These are phyloP conservation scores for Laupala kohalensis DNA, from an alignment of 1,140 invertebrate species.

Conservation along the genomic window DNA sequence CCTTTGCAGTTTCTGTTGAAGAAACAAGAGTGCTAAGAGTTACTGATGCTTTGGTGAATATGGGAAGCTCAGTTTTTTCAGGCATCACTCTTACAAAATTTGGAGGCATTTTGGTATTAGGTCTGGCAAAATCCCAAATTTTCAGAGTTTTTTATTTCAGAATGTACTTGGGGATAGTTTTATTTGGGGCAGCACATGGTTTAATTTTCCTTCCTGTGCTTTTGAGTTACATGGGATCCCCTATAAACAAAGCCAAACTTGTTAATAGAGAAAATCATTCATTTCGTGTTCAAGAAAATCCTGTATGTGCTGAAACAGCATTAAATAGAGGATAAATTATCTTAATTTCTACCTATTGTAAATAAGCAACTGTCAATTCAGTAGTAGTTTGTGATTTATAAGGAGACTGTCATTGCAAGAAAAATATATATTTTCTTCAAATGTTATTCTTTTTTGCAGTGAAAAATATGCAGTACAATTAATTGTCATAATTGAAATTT, in stretches of 20 bases:
- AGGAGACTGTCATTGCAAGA: too few species aligned
- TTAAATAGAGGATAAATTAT: constrained; percentile 37
- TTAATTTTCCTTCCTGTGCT: constrained; percentile 92
- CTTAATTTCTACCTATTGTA: not conserved
- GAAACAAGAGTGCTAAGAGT: constrained; percentile 60
- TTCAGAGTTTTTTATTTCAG: constrained; percentile 96
- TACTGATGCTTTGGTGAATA: constrained; percentile 68
- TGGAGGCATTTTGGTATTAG: constrained; percentile 86
- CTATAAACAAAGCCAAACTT: constrained; percentile 62
- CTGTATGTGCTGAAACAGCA: constrained; percentile 40
- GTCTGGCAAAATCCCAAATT: constrained; percentile 92
- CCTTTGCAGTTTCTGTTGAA: constrained; percentile 69
- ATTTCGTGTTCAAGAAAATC: constrained; percentile 27
- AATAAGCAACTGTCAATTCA: not conserved
- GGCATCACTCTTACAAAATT: constrained; percentile 97
- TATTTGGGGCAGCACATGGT: constrained; percentile 92
- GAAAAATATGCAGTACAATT: not conserved
- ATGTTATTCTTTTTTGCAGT: too few species aligned
- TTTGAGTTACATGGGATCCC: constrained; percentile 81
- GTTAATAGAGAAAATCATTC: constrained; percentile 48
- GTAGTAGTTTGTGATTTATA: too few species aligned
- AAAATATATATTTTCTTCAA: too few species aligned
- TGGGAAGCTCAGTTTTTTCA: constrained; percentile 91
- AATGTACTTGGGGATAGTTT: constrained; percentile 94
- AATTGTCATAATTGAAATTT: too few species aligned